Percentiles rank a stretch among this genome's conserved stretches.
Evolutionary conservation across 2,113 vertebrate species (phyloP).

Genomic region (Gambusia holbrooki): DNA sequence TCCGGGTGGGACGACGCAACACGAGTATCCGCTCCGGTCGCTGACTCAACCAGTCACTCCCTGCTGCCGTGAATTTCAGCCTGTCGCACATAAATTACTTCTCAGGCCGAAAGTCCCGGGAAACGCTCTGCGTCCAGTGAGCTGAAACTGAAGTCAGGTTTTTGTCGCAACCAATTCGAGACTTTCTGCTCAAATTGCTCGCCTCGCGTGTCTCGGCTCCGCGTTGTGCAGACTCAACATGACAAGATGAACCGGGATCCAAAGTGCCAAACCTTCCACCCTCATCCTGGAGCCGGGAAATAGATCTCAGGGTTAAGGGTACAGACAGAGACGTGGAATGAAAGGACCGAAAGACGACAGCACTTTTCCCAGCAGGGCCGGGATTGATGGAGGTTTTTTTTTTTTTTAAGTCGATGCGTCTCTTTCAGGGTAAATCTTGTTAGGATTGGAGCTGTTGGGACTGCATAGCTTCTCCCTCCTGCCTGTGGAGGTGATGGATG

Average conservation of each 20-base stretch:
- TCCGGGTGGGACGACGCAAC: slow-evolving; percentile 9
- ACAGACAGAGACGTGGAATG: not conserved
- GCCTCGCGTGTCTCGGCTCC: not conserved
- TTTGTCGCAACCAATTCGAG: slow-evolving; percentile 1
- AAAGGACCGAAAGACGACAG: slow-evolving; percentile 12
- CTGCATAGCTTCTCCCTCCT: too few relatives aligned
- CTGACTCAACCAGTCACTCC: slow-evolving; percentile 37
- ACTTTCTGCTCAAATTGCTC: slow-evolving; percentile 9
- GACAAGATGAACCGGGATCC: slow-evolving; percentile 21
- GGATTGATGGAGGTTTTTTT: slow-evolving; percentile 27
- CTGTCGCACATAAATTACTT: slow-evolving; percentile 10
- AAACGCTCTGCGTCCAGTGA: not conserved
- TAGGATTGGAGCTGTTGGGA: too few relatives aligned
- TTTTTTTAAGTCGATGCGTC: not conserved
- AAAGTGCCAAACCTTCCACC: slow-evolving; percentile 5
- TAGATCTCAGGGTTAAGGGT: slow-evolving; percentile 20
- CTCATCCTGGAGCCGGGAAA: not conserved
- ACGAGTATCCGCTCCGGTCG: slow-evolving; percentile 9
- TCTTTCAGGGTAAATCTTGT: too few relatives aligned
- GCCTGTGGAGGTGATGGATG: too few relatives aligned
- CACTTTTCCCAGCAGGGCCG: slow-evolving; percentile 16
- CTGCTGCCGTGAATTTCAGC: not conserved
- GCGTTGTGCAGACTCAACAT: slow-evolving; percentile 8
- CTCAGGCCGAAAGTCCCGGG: not conserved
- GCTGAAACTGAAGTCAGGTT: slow-evolving; percentile 4